Evolutionary conservation across 2,888 invertebrate species (phyloP).

Genomic region (Cheilosia vernalis): DNA sequence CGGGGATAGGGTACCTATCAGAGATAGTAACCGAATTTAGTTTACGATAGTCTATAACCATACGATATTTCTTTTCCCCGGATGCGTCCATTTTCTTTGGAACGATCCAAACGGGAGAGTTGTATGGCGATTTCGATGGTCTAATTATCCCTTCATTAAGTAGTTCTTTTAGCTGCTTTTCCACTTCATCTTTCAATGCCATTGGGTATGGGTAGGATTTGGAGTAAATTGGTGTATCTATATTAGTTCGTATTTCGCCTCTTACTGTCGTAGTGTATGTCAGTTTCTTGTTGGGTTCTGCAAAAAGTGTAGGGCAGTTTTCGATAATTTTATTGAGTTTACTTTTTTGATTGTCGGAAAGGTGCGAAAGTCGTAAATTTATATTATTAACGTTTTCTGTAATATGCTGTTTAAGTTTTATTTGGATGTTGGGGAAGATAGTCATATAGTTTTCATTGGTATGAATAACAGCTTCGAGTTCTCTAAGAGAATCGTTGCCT

Average conservation of each 20-base stretch:
- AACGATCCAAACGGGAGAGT: constrained; percentile 62
- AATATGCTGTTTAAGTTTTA: no score
- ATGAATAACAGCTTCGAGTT: no score
- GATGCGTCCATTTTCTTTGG: constrained; percentile 32
- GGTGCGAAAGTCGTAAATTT: no score
- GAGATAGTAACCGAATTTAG: constrained; percentile 31
- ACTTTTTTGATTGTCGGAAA: constrained; percentile 3
- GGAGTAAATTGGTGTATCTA: constrained; percentile 42
- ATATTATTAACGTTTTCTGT: no score
- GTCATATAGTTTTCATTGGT: no score
- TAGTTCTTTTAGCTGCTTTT: constrained; percentile 37
- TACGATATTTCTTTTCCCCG: constrained; percentile 13
- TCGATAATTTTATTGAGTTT: constrained; percentile 4
- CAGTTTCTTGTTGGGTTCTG: constrained; percentile 48
- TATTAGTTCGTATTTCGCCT: constrained; percentile 54
- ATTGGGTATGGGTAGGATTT: constrained; percentile 7
- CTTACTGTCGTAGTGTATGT: constrained; percentile 49
- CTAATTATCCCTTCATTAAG: constrained; percentile 52
- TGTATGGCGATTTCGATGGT: constrained; percentile 51
- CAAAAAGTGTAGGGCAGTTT: constrained; percentile 21
- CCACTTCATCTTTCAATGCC: constrained; percentile 44
- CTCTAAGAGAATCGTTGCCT: no score
- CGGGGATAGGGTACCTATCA: constrained; percentile 47
- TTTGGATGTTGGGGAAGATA: no score
- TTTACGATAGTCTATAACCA: constrained; percentile 41